phyloP scores from a whole-genome alignment of 2,888 invertebrate genomes.

The Anthoptus insignis region DNA sequence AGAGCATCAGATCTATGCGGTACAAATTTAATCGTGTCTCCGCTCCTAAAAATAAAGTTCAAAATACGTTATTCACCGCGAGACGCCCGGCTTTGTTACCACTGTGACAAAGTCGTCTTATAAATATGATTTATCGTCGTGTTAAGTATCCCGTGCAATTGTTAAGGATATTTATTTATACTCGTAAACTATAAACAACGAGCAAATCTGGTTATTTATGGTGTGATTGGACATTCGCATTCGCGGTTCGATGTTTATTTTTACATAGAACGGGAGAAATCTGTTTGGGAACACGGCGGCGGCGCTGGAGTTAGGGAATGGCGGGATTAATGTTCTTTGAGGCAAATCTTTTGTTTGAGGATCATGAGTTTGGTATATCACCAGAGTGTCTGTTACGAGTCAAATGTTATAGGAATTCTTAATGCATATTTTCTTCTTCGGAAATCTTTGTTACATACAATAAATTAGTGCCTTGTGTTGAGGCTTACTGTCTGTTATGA shows the following conservation, averaged over 20 bases:
- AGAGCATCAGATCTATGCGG: constrained; percentile 40
- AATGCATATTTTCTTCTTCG: no score
- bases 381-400: no score
- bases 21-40: constrained; percentile 44
- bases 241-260: constrained; percentile 62
- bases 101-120: constrained; percentile 85
- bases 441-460: no score
- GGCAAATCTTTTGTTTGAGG: constrained; percentile 18
- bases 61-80: constrained; percentile 58
- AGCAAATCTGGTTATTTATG: constrained; percentile 85
- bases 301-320: constrained; percentile 26
- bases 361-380: not conserved
- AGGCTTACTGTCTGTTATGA: no score
- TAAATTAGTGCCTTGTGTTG: no score
- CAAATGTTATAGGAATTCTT: no score
- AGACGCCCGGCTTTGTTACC: constrained; percentile 66
- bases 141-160: constrained; percentile 85
- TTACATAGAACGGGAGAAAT: constrained; percentile 45
- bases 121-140: constrained; percentile 83
- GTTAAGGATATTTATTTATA: constrained; percentile 85
- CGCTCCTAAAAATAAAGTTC: constrained; percentile 57
- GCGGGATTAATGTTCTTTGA: constrained; percentile 23
- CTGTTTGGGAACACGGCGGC: constrained; percentile 28
- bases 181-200: constrained; percentile 85
- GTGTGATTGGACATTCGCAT: constrained; percentile 80